These are phyloP conservation scores for Parauchenoglanis punctatus DNA, from an alignment of 2,797 vertebrate genomes.

Conservation along the genomic window DNA sequence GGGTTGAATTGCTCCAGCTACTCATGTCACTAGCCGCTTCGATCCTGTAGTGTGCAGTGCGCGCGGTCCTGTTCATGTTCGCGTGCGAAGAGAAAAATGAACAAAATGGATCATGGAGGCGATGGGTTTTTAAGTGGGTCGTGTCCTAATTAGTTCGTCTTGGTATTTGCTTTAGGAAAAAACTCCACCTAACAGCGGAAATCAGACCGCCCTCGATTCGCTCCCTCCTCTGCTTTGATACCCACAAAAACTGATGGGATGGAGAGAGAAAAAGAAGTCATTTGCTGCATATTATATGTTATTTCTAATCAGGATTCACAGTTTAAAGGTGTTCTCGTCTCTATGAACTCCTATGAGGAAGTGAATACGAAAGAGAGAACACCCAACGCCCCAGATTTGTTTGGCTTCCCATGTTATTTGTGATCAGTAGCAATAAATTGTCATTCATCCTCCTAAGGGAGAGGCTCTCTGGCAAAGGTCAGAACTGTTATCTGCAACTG, in stretches of 20 bases:
- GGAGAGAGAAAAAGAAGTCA: neutral
- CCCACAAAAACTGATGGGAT: neutral
- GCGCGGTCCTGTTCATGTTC: neutral
- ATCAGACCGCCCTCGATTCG: constrained; percentile 7
- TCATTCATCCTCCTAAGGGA: neutral
- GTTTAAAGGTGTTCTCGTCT: neutral
- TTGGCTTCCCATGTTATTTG: neutral
- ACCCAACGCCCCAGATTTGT: neutral
- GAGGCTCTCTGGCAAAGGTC: neutral
- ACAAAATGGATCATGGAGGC: neutral
- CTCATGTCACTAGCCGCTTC: neutral
- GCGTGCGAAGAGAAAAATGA: neutral
- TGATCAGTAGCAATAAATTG: neutral
- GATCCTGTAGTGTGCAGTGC: constrained; percentile 3
- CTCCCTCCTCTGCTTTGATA: neutral
- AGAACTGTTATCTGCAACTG: neutral
- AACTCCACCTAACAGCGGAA: neutral
- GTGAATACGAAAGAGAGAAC: neutral
- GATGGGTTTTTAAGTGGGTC: constrained; percentile 22
- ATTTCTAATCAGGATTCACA: neutral
- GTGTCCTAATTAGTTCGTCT: constrained; percentile 21
- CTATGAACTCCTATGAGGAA: neutral
- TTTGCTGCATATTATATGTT: neutral
- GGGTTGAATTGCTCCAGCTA: neutral
- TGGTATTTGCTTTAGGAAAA: constrained; percentile 16